phyloP scores from a whole-genome alignment of 53 echinoderm and acorn worm genomes.

The Crossaster papposus region DNA sequence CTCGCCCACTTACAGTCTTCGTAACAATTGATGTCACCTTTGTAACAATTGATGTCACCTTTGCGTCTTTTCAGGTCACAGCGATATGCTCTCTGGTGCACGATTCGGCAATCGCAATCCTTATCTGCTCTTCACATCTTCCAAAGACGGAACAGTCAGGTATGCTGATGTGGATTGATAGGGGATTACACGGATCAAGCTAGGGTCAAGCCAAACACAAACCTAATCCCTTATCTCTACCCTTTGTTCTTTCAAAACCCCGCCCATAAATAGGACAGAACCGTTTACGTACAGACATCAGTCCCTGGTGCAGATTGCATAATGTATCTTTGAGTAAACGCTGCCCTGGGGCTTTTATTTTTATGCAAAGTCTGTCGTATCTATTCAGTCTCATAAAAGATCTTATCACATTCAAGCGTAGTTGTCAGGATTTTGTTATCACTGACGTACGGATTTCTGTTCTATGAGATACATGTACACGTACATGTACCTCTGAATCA shows the following conservation, averaged over 20 bases:
- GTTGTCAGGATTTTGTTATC: no score
- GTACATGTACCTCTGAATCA: not conserved
- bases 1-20: not conserved
- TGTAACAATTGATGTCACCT: not conserved
- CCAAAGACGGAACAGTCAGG: slow-evolving; percentile 90
- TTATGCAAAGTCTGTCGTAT: no score
- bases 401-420: no score
- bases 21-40: not conserved
- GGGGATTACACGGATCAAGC: not conserved
- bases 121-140: slow-evolving; percentile 83
- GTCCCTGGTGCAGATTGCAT: no score
- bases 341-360: no score
- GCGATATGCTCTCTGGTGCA: slow-evolving; percentile 77
- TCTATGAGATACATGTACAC: no score
- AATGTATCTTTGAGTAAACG: no score
- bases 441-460: no score
- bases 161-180: slow-evolving; percentile 5
- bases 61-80: slow-evolving; percentile 72
- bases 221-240: not conserved
- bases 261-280: not conserved
- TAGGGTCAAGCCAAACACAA: not conserved
- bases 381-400: no score
- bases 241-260: not conserved
- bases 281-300: not conserved
- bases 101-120: slow-evolving; percentile 87